A percentile compares a stretch with the other conserved stretches of the same genome.
Evolutionary conservation across 2,113 vertebrate species (phyloP).

Genomic region (Archocentrus centrarchus): DNA sequence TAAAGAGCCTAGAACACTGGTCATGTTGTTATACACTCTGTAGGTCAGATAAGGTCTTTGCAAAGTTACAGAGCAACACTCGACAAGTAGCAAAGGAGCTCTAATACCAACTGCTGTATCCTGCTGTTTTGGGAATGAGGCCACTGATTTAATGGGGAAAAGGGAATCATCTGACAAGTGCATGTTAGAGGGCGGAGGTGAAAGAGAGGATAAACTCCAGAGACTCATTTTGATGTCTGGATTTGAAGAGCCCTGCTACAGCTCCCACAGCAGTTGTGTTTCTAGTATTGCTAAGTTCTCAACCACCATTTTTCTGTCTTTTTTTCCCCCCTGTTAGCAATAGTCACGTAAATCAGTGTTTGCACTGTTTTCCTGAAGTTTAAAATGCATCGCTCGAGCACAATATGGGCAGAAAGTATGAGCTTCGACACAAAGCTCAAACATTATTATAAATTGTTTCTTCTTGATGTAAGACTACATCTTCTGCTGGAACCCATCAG

Average conservation of each 20-base stretch:
- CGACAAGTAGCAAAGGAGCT: slow-evolving; percentile 11
- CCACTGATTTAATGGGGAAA: slow-evolving; percentile 44
- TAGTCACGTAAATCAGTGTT: neutral
- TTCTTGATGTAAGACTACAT: neutral
- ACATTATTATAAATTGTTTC: neutral
- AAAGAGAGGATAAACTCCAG: slow-evolving; percentile 33
- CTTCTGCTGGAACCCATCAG: neutral
- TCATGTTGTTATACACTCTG: neutral
- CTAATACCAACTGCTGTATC: slow-evolving; percentile 23
- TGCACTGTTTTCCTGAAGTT: neutral
- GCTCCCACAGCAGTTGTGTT: neutral
- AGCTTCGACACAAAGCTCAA: neutral
- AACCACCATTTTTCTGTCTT: neutral
- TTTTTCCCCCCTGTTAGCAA: neutral
- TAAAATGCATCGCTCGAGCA: neutral
- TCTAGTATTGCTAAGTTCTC: neutral
- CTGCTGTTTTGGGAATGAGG: slow-evolving; percentile 39
- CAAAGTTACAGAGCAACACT: slow-evolving; percentile 34
- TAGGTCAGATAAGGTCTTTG: slow-evolving; percentile 22
- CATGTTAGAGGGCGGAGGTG: slow-evolving; percentile 33
- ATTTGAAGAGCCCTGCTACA: slow-evolving; percentile 11
- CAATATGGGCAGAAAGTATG: neutral
- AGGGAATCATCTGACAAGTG: slow-evolving; percentile 45
- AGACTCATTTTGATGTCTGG: slow-evolving; percentile 26
- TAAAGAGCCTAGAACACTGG: slow-evolving; percentile 3